These are phyloP conservation scores for Eristalis arbustorum DNA, from an alignment of 2,888 invertebrate species.

Conservation along the genomic window DNA sequence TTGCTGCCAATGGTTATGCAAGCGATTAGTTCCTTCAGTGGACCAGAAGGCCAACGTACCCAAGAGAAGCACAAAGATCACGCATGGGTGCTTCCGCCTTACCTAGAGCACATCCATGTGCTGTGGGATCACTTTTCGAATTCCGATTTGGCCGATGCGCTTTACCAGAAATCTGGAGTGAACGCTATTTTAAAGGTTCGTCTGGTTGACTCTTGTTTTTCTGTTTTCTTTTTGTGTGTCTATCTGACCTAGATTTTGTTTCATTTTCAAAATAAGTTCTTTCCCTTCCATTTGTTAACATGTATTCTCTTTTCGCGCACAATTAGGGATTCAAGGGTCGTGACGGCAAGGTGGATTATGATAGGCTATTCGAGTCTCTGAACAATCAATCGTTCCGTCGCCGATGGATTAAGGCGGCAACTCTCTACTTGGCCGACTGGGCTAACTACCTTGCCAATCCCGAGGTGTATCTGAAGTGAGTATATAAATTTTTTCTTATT, in stretches of 20 bases:
- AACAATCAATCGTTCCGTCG: slow-evolving; percentile 90
- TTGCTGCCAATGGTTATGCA: slow-evolving; percentile 86
- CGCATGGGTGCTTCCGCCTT: slow-evolving; percentile 86
- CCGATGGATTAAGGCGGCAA: slow-evolving; percentile 89
- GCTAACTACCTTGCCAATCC: slow-evolving; percentile 88
- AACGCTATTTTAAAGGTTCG: slow-evolving; percentile 84
- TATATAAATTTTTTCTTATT: slow-evolving; percentile 7
- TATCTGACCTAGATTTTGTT: slow-evolving; percentile 16
- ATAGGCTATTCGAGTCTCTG: slow-evolving; percentile 87
- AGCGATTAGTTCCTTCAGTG: slow-evolving; percentile 83
- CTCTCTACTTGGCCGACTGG: slow-evolving; percentile 88
- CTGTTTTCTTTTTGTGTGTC: background rate
- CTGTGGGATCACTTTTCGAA: slow-evolving; percentile 90
- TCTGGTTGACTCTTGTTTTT: slow-evolving; percentile 3
- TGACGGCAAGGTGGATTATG: slow-evolving; percentile 86
- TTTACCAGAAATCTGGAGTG: slow-evolving; percentile 88
- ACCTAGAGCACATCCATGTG: slow-evolving; percentile 86
- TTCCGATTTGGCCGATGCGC: slow-evolving; percentile 87
- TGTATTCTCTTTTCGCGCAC: slow-evolving; percentile 1
- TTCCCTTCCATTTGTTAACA: background rate
- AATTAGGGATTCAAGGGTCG: slow-evolving; percentile 84
- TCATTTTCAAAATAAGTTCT: background rate
- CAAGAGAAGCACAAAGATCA: slow-evolving; percentile 86
- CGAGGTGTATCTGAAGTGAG: slow-evolving; percentile 86
- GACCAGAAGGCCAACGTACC: slow-evolving; percentile 83